Percentiles rank a stretch among this genome's conserved stretches.
Conservation (phyloP, 2,888 invertebrate species). For the Apotomis turbidana region DNA sequence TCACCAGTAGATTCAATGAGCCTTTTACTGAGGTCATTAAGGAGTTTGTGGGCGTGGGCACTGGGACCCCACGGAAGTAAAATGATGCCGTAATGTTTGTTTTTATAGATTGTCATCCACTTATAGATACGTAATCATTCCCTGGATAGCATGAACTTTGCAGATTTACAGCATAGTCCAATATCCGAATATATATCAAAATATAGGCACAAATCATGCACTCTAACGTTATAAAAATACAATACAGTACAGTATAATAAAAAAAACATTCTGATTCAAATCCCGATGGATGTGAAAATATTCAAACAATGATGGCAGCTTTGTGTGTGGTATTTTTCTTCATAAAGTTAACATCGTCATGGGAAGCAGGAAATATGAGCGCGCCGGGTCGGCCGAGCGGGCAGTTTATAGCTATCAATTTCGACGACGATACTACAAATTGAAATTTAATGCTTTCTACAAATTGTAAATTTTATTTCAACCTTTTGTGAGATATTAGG, state of each 20-base stretch:
- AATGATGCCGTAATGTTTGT: too few species aligned
- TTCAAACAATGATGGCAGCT: constrained; percentile 24
- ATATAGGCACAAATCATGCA: neutral
- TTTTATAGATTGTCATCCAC: too few species aligned
- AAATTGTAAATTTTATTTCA: constrained; percentile 27
- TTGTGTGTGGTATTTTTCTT: constrained; percentile 34
- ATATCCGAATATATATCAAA: too few species aligned
- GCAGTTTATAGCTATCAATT: constrained; percentile 51
- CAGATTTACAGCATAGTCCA: too few species aligned
- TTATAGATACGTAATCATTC: too few species aligned
- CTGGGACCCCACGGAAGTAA: too few species aligned
- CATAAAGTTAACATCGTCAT: constrained; percentile 46
- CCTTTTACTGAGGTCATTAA: too few species aligned
- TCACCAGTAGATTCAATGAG: too few species aligned
- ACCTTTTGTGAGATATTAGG: neutral
- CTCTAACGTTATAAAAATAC: neutral
- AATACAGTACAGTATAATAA: neutral
- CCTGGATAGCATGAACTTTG: too few species aligned
- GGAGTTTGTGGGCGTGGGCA: too few species aligned
- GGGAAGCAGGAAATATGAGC: constrained; percentile 44
- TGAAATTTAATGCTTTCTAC: constrained; percentile 46
- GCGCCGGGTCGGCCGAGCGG: constrained; percentile 37
- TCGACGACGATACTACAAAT: constrained; percentile 46
- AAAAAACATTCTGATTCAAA: neutral
- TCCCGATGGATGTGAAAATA: constrained; percentile 20